Conservation (phyloP, 2,888 invertebrate genomes). For the Opisthograptis luteolata region DNA sequence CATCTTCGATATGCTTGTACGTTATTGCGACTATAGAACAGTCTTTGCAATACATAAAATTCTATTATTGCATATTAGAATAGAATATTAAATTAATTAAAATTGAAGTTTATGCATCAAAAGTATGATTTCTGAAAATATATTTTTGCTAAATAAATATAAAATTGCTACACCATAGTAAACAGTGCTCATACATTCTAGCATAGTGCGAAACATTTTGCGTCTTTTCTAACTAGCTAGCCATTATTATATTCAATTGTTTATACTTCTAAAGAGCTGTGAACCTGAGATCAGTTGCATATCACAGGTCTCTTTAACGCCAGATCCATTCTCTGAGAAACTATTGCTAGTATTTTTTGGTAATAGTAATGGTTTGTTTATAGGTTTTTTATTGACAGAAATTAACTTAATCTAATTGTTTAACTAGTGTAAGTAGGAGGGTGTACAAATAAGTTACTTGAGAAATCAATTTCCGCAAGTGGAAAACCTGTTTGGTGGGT, state of each 20-base stretch:
- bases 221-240: conserved; percentile 14
- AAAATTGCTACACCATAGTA: conserved; percentile 11
- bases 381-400: conserved; percentile 4
- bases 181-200: conserved; percentile 22
- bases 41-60: conserved; percentile 40
- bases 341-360: conserved; percentile 20
- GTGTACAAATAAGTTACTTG: background rate
- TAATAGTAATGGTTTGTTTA: conserved; percentile 12
- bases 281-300: conserved; percentile 39
- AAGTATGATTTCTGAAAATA: conserved; percentile 32
- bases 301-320: conserved; percentile 35
- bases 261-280: conserved; percentile 21
- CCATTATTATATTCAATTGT: conserved; percentile 10
- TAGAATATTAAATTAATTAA: conserved; percentile 17
- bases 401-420: background rate
- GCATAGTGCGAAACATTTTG: conserved; percentile 3
- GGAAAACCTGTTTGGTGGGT: conserved; percentile 21
- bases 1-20: conserved; percentile 18
- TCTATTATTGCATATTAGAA: too few species aligned
- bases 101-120: conserved; percentile 24
- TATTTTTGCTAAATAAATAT: conserved; percentile 15
- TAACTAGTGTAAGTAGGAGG: background rate
- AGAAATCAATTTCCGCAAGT: conserved; percentile 11
- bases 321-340: conserved; percentile 21
- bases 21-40: conserved; percentile 43